Evolutionary conservation across 2,113 vertebrate species (phyloP).

Genomic region (Hystrix brachyura): DNA sequence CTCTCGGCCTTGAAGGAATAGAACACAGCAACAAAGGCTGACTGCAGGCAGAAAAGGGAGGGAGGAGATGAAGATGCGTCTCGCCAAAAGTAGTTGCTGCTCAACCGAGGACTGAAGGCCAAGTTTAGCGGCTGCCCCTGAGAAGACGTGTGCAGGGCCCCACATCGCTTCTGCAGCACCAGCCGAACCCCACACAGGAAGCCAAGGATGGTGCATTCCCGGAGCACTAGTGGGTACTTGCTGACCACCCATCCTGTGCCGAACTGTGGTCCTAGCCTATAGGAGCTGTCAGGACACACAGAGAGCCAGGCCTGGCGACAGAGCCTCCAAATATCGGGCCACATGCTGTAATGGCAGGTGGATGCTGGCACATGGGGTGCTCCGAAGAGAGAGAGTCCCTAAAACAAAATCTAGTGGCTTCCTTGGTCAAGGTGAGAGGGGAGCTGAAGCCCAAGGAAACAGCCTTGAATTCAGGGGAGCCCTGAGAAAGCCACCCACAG

Average conservation of each 20-base stretch:
- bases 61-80: neutral
- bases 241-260: neutral
- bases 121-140: neutral
- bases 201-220: accelerated
- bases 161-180: neutral
- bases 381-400: neutral
- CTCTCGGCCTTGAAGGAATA: neutral
- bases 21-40: neutral
- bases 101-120: neutral
- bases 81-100: neutral
- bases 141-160: neutral
- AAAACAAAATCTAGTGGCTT: neutral
- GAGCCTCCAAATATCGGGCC: neutral
- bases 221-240: neutral
- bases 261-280: neutral
- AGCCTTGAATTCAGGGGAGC: neutral
- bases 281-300: neutral
- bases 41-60: neutral
- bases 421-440: constrained; percentile 22
- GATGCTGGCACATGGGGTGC: accelerated
- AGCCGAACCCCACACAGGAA: neutral
- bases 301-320: neutral
- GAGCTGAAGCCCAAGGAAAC: neutral
- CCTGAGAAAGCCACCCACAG: neutral
- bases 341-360: accelerated